Evolutionary conservation across 2,888 invertebrate genomes (phyloP), one percentile per base, ranked within the genome.

Genomic region (Imbricaverruca yamaguchii): DNA sequence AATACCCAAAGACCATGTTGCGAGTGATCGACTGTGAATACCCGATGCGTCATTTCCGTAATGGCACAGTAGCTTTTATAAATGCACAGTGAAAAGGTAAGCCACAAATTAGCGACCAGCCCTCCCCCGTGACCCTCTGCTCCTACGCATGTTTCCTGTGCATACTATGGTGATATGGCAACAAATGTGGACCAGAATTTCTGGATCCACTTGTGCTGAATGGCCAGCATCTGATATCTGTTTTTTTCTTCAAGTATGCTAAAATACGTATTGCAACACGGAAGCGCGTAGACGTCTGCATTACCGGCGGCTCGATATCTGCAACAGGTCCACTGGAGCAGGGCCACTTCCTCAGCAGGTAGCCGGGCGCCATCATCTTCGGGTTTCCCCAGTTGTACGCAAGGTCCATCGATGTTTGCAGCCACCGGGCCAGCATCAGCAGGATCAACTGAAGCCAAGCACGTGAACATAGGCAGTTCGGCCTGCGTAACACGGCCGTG

Each of bases 381-480:
- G 78, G 78, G 23, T 78, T 78, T 12, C 78, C 78, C 78, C 78
- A 78, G 56, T 78, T 78, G 78, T 78, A 78, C 0, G 78, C 78
- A 12, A 78, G 23, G 23, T 78, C 78, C 78, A 78, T 78, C 6
- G 78, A 78, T 6, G 78, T 78, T 12, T 78, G 78, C 4, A 78
- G 78, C 78, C 78, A 78, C 15, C 78, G 18, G 3, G 78, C 57
- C 78, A 78, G 13, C 57, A 57, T 57, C 12, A 78, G 23, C 78
- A 74, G 53, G 12, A 74, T 53, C 15, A 74, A 18, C 74, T 74
- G 53, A 25, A n/a, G 23, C n/a, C 18, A 61, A 21, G 21, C 61
- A 18, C 18, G 21, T 13, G 21, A 59, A 15, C 12, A 59, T 4
- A 11, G 15, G 59, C 39, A 39, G 39, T 39, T 39, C 39, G 39